Evolutionary conservation across 2,888 invertebrate species (phyloP), one percentile per base, ranked within the genome.

Genomic region (Notodonta ziczac): DNA sequence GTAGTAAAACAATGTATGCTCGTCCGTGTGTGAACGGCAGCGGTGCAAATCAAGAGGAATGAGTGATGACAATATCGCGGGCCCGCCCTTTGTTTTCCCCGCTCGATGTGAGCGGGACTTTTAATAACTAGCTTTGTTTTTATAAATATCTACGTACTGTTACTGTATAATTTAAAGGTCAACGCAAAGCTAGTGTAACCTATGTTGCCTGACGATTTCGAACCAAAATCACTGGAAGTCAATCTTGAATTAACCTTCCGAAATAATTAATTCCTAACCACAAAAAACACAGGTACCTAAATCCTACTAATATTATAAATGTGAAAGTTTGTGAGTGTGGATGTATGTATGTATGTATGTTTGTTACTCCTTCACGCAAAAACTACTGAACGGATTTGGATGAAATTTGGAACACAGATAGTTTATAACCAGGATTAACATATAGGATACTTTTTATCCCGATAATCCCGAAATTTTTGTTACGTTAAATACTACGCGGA

Each of bases 21-120:
- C 77, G 69, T 59, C 64, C 80, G 71, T 72, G 73, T 72, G 77
- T 71, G 13, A 67, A 78, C 75, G 63, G 65, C 63, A 73, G 71
- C 73, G 71, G 75, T 77, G 73, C 76, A 73, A 77, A 74, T 74
- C 73, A 77, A 81, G 77, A 72, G 78, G 78, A 77, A 80, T 78
- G 73, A 75, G 67, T 65, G 73, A 78, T 67, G 76, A 74, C 76
- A 76, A 72, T 63, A 76, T 78, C 70, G 59, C 63, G 56, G 70
- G 68, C 59, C 61, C 24, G 24, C 69, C 64, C 72, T 79, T 74
- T 80, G 79, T 77, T 74, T 73, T 24, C 24, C 58, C 58, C 77
- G 74, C 69, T 77, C 72, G 77, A 61, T 67, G 59, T 67, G 70
- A 77, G 74, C 67, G 61, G 71, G 73, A 72, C 74, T 76, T 67